These are phyloP conservation scores for Eutrigla gurnardus DNA, from an alignment of 2,797 vertebrate genomes.

Conservation along the genomic window DNA sequence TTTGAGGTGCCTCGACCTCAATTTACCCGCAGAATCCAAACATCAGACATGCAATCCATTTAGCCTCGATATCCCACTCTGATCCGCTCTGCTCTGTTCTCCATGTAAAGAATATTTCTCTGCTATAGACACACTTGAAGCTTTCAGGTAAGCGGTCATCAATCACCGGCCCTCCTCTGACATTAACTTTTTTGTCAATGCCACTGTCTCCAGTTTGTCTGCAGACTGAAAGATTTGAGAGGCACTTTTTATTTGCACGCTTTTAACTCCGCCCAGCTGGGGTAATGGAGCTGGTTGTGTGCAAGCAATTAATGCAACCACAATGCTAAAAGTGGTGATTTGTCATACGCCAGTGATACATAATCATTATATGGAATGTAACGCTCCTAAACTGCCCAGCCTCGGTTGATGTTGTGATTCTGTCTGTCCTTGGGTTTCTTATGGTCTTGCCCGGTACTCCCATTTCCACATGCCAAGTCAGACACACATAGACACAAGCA, in stretches of 20 bases:
- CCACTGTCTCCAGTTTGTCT: slow-evolving; percentile 88
- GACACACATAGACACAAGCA: slow-evolving; percentile 27
- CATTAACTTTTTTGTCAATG: slow-evolving; percentile 88
- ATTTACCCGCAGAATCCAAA: slow-evolving; percentile 29
- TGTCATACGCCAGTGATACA: slow-evolving; percentile 85
- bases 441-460: slow-evolving; percentile 48
- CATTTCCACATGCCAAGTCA: slow-evolving; percentile 43
- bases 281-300: slow-evolving; percentile 87
- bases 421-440: slow-evolving; percentile 65
- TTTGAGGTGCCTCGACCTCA: background rate
- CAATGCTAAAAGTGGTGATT: slow-evolving; percentile 89
- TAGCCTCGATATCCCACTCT: slow-evolving; percentile 29
- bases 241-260: slow-evolving; percentile 86
- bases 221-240: slow-evolving; percentile 85
- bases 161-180: slow-evolving; percentile 82
- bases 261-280: slow-evolving; percentile 83
- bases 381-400: slow-evolving; percentile 68
- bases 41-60: slow-evolving; percentile 50
- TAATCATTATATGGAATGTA: slow-evolving; percentile 86
- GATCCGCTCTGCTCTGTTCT: slow-evolving; percentile 40
- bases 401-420: slow-evolving; percentile 67
- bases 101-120: slow-evolving; percentile 47
- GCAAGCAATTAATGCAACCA: slow-evolving; percentile 87
- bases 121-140: slow-evolving; percentile 65
- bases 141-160: slow-evolving; percentile 81